Conservation (phyloP, 2,113 vertebrate species). For the Herpetotheres cachinnans region DNA sequence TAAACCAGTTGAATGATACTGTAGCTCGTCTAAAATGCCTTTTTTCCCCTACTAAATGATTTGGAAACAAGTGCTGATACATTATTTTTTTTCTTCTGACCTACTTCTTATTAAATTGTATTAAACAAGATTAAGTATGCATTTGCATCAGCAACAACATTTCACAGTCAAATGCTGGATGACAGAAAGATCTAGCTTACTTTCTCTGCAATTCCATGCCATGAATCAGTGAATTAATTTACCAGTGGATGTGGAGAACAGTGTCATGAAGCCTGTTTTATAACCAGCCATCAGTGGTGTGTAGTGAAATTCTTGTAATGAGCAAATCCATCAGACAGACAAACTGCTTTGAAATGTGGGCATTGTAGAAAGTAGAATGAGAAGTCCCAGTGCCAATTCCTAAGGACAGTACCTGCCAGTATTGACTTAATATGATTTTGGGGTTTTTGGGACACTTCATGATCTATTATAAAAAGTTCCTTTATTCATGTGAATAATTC, state of each 20-base stretch:
- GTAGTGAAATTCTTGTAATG: slow-evolving; percentile 43
- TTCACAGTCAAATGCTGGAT: slow-evolving; percentile 43
- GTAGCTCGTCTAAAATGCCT: background rate
- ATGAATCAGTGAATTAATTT: slow-evolving; percentile 58
- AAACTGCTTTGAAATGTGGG: background rate
- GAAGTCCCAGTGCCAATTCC: background rate
- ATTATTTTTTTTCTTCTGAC: slow-evolving; percentile 2
- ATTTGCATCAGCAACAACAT: slow-evolving; percentile 16
- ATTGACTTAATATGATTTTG: background rate
- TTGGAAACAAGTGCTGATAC: slow-evolving; percentile 1
- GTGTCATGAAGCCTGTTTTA: slow-evolving; percentile 34
- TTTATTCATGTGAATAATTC: background rate
- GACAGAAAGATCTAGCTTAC: slow-evolving; percentile 33
- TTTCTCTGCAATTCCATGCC: slow-evolving; percentile 36
- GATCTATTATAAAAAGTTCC: background rate
- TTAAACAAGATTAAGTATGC: slow-evolving; percentile 46
- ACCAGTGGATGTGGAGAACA: background rate
- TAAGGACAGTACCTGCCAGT: background rate
- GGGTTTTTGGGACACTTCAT: background rate
- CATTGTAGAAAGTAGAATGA: background rate
- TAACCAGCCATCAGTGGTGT: slow-evolving; percentile 30
- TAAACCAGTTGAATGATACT: background rate
- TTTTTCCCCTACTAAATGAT: background rate
- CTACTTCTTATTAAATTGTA: slow-evolving; percentile 54
- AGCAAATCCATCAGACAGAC: slow-evolving; percentile 33